A percentile compares a stretch with the other conserved stretches of the same genome.
Evolutionary conservation across 2,113 vertebrate species (phyloP).

Genomic region (Mus musculus): GRCm39 chr9:33233501-33234000

Average conservation of each 20-base stretch:
- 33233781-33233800: neutral
- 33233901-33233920: neutral
- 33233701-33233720: neutral
- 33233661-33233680: neutral
- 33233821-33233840: neutral
- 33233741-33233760: neutral
- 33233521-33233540: neutral
- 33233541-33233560: neutral
- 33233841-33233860: neutral
- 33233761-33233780: neutral
- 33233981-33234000: neutral
- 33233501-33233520: neutral
- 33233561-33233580: neutral
- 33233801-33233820: neutral
- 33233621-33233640: neutral
- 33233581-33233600: neutral
- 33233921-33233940: neutral
- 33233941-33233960: neutral
- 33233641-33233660: neutral
- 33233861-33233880: neutral
- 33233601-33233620: neutral
- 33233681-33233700: neutral
- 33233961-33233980: neutral
- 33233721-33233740: neutral
- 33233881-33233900: neutral